Percentiles rank a stretch among this genome's conserved stretches.
These are phyloP conservation scores for Protaetia brevitarsis DNA, from an alignment of 1,140 invertebrate species.

Conservation along the genomic window DNA sequence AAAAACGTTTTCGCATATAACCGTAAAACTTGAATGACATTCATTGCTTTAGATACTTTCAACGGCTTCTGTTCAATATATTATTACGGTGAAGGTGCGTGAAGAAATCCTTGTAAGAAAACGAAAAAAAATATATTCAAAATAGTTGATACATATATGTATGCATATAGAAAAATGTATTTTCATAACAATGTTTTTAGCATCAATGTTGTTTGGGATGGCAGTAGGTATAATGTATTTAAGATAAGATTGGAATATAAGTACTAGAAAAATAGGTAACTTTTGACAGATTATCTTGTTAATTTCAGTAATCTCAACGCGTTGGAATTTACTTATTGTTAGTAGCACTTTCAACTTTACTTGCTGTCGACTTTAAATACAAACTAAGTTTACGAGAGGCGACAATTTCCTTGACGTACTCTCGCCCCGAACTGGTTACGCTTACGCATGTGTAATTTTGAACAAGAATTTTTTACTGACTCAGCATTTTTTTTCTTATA, in stretches of 20 bases:
- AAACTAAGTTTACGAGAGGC: too few species aligned
- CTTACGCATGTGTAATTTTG: not conserved
- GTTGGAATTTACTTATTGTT: not conserved
- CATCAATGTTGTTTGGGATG: too few species aligned
- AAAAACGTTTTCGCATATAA: not conserved
- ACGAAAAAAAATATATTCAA: not conserved
- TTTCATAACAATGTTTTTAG: too few species aligned
- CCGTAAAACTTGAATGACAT: constrained; percentile 4
- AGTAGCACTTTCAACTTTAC: not conserved
- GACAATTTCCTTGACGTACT: not conserved
- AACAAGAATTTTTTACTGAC: not conserved
- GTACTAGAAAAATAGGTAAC: too few species aligned
- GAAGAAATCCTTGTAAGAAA: not conserved
- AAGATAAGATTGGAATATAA: too few species aligned
- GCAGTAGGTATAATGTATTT: too few species aligned
- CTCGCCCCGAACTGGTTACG: not conserved
- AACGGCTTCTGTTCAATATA: not conserved
- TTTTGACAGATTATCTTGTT: not conserved
- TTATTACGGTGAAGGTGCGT: not conserved
- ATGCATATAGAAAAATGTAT: not conserved
- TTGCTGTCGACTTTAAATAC: not conserved
- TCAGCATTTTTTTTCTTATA: not conserved
- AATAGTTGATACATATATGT: not conserved
- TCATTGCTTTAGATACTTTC: not conserved
- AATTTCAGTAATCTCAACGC: not conserved